phyloP scores from a whole-genome alignment of 2,797 vertebrate genomes.

The Kryptopterus vitreolus region DNA sequence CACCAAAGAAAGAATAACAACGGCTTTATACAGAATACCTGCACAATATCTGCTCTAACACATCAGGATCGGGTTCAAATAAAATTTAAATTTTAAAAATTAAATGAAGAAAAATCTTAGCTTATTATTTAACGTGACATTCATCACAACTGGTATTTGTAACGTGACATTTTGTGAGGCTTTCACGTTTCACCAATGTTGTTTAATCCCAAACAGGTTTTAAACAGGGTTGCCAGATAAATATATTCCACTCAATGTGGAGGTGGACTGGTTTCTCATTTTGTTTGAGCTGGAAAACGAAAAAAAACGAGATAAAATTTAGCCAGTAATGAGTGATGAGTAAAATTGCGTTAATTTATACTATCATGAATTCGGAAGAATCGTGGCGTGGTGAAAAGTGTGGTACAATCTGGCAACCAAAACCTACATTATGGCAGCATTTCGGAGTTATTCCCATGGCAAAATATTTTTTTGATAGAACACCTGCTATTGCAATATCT shows the following conservation, averaged over 20 bases:
- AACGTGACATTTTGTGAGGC: slow-evolving; percentile 7
- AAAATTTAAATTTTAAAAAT: background rate
- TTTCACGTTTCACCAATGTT: slow-evolving; percentile 23
- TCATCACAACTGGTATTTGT: slow-evolving; percentile 13
- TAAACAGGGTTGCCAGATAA: slow-evolving; percentile 7
- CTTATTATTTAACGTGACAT: slow-evolving; percentile 32
- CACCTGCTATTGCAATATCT: background rate
- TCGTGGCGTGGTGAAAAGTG: background rate
- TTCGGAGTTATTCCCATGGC: background rate
- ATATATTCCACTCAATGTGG: background rate
- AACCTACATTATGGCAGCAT: background rate
- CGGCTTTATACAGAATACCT: slow-evolving; percentile 71
- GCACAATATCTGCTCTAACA: slow-evolving; percentile 73
- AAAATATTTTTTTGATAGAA: slow-evolving; percentile 3
- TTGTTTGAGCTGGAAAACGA: background rate
- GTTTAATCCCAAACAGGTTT: slow-evolving; percentile 26
- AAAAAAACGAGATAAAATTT: too few species aligned
- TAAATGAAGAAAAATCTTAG: background rate
- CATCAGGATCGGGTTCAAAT: slow-evolving; percentile 61
- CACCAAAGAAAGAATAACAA: slow-evolving; percentile 85
- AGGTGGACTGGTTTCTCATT: background rate
- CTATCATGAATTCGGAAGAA: background rate
- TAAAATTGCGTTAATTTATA: background rate
- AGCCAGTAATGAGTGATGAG: background rate
- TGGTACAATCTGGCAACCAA: slow-evolving; percentile 14